Evolutionary conservation across 2,888 invertebrate genomes (phyloP).

Genomic region (Eristalis tenax): DNA sequence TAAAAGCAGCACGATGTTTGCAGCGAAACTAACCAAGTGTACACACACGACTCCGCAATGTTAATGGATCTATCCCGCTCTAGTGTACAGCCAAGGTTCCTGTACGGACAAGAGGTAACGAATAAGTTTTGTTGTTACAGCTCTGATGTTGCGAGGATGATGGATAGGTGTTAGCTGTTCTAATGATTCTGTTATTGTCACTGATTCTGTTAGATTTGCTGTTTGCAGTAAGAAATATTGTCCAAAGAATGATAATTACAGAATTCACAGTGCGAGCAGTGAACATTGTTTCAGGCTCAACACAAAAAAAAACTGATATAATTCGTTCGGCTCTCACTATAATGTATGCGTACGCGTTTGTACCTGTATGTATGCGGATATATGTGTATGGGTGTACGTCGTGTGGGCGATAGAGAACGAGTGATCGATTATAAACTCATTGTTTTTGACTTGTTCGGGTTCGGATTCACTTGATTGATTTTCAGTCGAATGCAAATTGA

Average conservation of each 20-base stretch:
- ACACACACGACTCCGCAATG: not conserved
- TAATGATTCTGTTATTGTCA: slow-evolving; percentile 6
- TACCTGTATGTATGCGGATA: not conserved
- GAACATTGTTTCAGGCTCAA: slow-evolving; percentile 10
- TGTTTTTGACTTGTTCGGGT: not conserved
- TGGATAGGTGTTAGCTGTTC: not conserved
- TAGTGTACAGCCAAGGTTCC: not conserved
- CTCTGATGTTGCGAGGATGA: slow-evolving; percentile 12
- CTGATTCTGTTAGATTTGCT: not conserved
- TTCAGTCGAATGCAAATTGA: not conserved
- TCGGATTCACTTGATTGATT: not conserved
- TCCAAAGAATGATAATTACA: not conserved
- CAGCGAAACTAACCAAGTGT: not conserved
- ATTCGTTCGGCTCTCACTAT: not conserved
- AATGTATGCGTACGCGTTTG: not conserved
- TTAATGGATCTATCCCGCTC: not conserved
- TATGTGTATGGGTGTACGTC: not conserved
- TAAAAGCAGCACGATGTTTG: not conserved
- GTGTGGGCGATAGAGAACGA: not conserved
- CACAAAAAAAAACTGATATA: not conserved
- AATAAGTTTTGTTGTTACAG: not conserved
- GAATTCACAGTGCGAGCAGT: slow-evolving; percentile 6
- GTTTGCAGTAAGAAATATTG: not conserved
- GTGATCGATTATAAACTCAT: not conserved
- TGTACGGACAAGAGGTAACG: not conserved